Conservation (phyloP, 2,888 invertebrate species). For the Lepidocyrtoides sp. region DNA sequence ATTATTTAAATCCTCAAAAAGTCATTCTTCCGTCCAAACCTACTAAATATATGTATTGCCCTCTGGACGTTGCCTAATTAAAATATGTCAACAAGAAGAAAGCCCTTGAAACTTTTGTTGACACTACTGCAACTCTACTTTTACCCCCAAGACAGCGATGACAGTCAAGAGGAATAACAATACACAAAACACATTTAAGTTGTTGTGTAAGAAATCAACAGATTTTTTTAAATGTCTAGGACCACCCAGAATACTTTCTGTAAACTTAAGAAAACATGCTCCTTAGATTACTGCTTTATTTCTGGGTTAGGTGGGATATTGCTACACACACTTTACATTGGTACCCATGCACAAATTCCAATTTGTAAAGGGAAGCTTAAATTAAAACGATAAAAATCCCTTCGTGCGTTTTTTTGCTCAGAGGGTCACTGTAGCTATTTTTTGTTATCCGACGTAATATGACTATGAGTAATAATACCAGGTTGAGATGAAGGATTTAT, state of each 20-base stretch:
- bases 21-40: background rate
- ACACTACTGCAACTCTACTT: background rate
- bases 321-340: background rate
- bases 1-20: constrained; percentile 44
- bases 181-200: no score
- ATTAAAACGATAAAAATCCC: background rate
- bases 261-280: no score
- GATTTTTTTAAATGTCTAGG: background rate
- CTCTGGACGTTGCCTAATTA: background rate
- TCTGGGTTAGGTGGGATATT: background rate
- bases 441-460: background rate
- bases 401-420: background rate
- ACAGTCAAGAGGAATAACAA: background rate
- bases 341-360: background rate
- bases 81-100: constrained; percentile 27
- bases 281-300: no score
- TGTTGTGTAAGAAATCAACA: constrained; percentile 24
- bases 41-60: background rate
- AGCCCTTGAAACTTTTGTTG: constrained; percentile 18
- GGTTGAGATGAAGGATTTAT: constrained; percentile 62
- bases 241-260: constrained; percentile 36
- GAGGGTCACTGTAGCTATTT: background rate
- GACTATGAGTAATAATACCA: background rate
- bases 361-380: constrained; percentile 12
- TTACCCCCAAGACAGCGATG: background rate